These are phyloP conservation scores for Zosterops pallidus DNA, from an alignment of 2,113 vertebrate species.

Conservation along the genomic window DNA sequence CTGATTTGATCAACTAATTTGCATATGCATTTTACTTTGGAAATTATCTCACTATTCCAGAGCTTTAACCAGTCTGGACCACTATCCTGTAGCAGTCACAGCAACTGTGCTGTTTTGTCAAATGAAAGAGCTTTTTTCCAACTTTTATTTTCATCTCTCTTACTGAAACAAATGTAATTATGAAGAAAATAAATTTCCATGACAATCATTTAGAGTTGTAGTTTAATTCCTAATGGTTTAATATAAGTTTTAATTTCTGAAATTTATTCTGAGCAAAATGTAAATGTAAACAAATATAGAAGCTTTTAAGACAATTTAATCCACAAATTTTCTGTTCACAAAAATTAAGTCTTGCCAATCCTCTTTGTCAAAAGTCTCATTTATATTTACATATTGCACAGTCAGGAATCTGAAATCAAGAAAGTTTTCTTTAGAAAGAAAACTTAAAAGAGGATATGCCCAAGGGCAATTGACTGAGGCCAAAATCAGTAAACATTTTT, in stretches of 20 bases:
- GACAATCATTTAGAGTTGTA: not conserved
- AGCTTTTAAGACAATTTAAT: not conserved
- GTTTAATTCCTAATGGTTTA: not conserved
- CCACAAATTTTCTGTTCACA: not conserved
- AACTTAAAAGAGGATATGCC: not conserved
- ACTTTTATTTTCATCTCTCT: not conserved
- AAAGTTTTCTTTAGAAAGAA: not conserved
- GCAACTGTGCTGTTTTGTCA: not conserved
- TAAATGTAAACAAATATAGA: not conserved
- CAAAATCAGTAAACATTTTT: not conserved
- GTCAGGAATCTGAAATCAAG: not conserved
- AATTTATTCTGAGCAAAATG: not conserved
- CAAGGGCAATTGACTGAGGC: not conserved
- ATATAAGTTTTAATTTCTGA: not conserved
- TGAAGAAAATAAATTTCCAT: conserved; percentile 8
- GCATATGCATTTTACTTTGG: conserved; percentile 28
- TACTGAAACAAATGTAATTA: conserved; percentile 26
- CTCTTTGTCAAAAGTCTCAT: not conserved
- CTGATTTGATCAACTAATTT: conserved; percentile 44
- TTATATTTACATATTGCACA: not conserved
- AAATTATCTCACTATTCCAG: conserved; percentile 51
- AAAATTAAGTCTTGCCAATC: not conserved
- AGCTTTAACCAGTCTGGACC: not conserved
- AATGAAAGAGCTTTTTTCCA: not conserved
- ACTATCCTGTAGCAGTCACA: not conserved